A percentile compares a stretch with the other conserved stretches of the same genome.
phyloP scores from a whole-genome alignment of 2,113 vertebrate genomes.

The Plecturocebus donacophilus region DNA sequence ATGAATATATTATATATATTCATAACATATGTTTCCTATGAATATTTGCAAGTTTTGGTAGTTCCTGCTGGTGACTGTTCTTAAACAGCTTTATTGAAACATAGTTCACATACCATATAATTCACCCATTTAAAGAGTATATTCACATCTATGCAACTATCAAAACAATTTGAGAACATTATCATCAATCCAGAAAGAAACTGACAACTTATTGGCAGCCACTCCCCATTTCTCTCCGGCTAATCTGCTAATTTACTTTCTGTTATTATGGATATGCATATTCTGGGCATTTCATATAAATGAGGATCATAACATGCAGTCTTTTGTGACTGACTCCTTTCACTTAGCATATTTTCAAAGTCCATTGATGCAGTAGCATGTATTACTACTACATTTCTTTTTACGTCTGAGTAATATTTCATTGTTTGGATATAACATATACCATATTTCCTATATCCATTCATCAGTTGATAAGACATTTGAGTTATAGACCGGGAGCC shows the following conservation, averaged over 20 bases:
- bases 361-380: background rate
- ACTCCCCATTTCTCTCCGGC: background rate
- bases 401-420: background rate
- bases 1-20: background rate
- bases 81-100: background rate
- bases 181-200: background rate
- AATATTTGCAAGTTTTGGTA: background rate
- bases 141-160: background rate
- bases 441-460: background rate
- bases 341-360: background rate
- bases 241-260: background rate
- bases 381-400: background rate
- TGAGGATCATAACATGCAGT: background rate
- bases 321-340: background rate
- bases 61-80: background rate
- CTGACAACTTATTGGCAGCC: background rate
- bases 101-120: background rate
- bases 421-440: background rate
- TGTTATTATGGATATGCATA: background rate
- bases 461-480: background rate
- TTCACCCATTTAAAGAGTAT: background rate
- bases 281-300: background rate
- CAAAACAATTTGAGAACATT: background rate
- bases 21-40: too few species aligned
- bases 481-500: background rate